Evolutionary conservation across 2,113 vertebrate species (phyloP), one percentile per base, ranked within the genome.

Genomic region (Butorides virescens): DNA sequence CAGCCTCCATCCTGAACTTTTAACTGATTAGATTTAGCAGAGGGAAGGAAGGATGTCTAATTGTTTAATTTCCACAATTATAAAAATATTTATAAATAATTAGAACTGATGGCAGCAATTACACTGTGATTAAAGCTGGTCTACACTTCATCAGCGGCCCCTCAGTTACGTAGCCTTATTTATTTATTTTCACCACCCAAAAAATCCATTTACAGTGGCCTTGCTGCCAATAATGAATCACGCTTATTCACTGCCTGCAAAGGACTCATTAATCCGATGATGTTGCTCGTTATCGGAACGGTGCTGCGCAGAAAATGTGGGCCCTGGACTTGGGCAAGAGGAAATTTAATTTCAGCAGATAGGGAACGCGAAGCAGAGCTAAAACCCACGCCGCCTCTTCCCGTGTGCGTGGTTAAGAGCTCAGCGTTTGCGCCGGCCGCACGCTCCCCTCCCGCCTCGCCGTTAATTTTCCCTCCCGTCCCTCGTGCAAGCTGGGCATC

Each of bases 11-110:
- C 82, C 88, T 86, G 95, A 67, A 36, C 92, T 88, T 71, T 8
- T 11, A 73, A 50, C 76, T 25, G 78, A 95, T 96, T 93, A 13
- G 72, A 92, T 94, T 95, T 92, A 49, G 79, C 59, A 83, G 76
- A 63, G 75, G 93, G 88, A 96, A 96, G 92, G 93, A 97, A 97
- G 96, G 92, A 95, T 75, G 90, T 84, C 82, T 94, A 93, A 96
- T 89, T 80, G 88, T 92, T 96, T 91, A 83, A 96, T 96, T 95
- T 92, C 95, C 82, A 96, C 93, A 67, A 93, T 94, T 94, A 94
- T 74, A 77, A 80, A 90, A 93, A 93, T 93, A 94, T 96, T 96
- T 96, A 88, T 88, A 70, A 75, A 77, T 92, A 92, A 96, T 96
- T 80, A 95, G 93, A 80, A 90, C 37, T 10, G 93, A 95, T 92